These are phyloP conservation scores for Oryzias dopingdopingensis DNA, from an alignment of 2,797 vertebrate species.

Conservation along the genomic window DNA sequence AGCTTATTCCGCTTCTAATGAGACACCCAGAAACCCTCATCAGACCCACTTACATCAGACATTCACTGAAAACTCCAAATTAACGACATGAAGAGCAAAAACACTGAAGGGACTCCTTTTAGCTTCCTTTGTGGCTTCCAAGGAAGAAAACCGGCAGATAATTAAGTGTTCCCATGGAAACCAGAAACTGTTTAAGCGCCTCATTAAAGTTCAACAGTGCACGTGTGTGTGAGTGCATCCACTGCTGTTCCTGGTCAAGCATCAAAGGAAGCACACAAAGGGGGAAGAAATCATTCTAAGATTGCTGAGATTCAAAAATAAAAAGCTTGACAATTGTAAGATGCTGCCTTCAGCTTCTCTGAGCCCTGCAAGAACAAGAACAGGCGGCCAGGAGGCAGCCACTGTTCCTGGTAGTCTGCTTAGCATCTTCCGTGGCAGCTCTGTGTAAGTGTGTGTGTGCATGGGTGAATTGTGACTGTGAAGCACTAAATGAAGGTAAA, in stretches of 20 bases:
- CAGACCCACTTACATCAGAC: constrained; percentile 19
- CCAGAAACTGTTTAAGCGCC: neutral
- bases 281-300: too few species aligned
- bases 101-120: constrained; percentile 37
- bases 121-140: constrained; percentile 12
- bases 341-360: too few species aligned
- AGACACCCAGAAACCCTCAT: constrained; percentile 4
- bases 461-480: too few species aligned
- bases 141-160: constrained; percentile 16
- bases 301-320: too few species aligned
- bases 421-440: too few species aligned
- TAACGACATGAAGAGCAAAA: neutral
- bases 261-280: too few species aligned
- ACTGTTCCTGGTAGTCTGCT: too few species aligned
- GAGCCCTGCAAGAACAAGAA: too few species aligned
- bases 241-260: neutral
- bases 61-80: constrained; percentile 13
- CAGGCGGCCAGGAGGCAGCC: too few species aligned
- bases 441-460: too few species aligned
- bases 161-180: constrained; percentile 19
- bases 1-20: constrained; percentile 2
- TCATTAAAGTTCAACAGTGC: constrained; percentile 20
- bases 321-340: too few species aligned
- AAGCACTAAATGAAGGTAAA: too few species aligned
- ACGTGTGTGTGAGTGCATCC: neutral